phyloP scores from a whole-genome alignment of 2,888 invertebrate genomes.

The Taphrorychus bicolor region DNA sequence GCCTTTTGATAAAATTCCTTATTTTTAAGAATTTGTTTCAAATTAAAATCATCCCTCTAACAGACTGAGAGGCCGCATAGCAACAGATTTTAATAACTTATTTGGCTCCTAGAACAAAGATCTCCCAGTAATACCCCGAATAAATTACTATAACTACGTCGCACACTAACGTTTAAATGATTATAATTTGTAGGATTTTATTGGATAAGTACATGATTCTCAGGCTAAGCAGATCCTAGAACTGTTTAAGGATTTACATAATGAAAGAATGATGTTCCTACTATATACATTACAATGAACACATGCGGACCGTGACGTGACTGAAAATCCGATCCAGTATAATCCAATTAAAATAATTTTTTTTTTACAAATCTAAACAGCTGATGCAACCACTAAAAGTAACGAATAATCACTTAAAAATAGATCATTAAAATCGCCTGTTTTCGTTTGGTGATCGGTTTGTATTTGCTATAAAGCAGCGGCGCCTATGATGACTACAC shows the following conservation, averaged over 20 bases:
- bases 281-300: too few relatives aligned
- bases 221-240: background rate
- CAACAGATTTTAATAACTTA: too few relatives aligned
- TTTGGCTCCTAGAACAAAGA: background rate
- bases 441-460: background rate
- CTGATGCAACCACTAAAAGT: background rate
- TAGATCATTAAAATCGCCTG: background rate
- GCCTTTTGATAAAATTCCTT: too few relatives aligned
- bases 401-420: background rate
- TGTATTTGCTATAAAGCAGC: background rate
- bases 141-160: background rate
- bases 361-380: too few relatives aligned
- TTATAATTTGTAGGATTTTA: conserved; percentile 3
- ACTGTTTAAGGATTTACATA: background rate
- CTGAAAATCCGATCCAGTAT: too few relatives aligned
- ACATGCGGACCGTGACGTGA: too few relatives aligned
- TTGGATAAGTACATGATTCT: background rate
- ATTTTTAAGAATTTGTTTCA: too few relatives aligned
- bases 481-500: background rate
- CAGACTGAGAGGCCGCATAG: too few relatives aligned
- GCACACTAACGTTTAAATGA: background rate
- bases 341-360: too few relatives aligned
- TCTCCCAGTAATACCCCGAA: background rate
- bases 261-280: background rate
- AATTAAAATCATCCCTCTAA: too few relatives aligned